These are phyloP conservation scores for Syrrhaptes paradoxus DNA, from an alignment of 2,113 vertebrate species.

Conservation along the genomic window DNA sequence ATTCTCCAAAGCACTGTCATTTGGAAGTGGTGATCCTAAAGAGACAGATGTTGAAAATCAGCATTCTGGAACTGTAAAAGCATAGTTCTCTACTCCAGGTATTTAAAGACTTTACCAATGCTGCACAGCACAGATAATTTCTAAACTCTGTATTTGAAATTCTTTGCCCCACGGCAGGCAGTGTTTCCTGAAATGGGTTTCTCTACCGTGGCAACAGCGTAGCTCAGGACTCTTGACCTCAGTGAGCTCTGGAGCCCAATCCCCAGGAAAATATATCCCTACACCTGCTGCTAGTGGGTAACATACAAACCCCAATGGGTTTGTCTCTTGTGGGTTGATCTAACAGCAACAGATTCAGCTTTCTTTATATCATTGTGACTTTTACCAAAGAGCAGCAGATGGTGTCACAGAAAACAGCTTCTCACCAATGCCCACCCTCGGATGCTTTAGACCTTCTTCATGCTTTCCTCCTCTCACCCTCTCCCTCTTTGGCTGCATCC, in stretches of 20 bases:
- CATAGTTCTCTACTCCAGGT: not conserved
- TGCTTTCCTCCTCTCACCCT: not conserved
- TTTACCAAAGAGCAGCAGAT: not conserved
- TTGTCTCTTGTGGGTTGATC: not conserved
- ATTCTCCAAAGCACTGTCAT: not conserved
- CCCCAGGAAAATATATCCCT: not conserved
- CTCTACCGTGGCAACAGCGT: rapidly evolving
- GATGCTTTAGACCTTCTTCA: not conserved
- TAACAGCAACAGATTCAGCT: not conserved
- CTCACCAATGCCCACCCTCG: not conserved
- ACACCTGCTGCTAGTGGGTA: not conserved
- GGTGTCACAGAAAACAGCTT: not conserved
- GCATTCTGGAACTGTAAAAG: not conserved
- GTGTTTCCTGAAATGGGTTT: not conserved
- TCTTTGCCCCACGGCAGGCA: not conserved
- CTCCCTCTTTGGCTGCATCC: not conserved
- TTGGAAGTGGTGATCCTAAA: not conserved
- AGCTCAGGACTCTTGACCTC: not conserved
- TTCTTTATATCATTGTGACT: not conserved
- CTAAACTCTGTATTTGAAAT: not conserved
- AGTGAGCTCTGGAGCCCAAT: not conserved
- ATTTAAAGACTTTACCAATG: not conserved
- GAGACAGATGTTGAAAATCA: not conserved
- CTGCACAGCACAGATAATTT: not conserved
- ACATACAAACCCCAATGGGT: not conserved